Base-by-base conservation (phyloP, 2,888 invertebrate genomes). In the Diploptera punctata region DNA sequence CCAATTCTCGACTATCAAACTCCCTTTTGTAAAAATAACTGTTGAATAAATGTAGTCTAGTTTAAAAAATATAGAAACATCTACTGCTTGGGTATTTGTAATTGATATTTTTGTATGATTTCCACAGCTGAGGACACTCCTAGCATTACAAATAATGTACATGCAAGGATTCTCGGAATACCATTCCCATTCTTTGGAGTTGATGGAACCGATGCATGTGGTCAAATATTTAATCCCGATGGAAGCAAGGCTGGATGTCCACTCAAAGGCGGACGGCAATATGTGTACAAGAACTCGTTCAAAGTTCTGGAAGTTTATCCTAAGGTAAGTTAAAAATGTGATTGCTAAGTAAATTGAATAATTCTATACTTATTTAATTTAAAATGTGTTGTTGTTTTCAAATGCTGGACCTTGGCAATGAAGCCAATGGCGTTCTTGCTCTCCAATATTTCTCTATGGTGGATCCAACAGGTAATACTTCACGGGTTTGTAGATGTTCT, bases 111-210 rank as follows among this genome's bases (percentile, higher is more conserved):
- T 33, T 33, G 7, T 33, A 10, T 33, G 29, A 9, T 60, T 71
- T 75, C 84, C 85, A 54, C 84, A 89, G 87, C 86, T 0, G 80
- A 81, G 16, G 88, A 91, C 75, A 78, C 89, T n/a, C 70, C 79
- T 0, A 81, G 81, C 0, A 68, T 93, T 60, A 86, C 68, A 57
- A 91, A 90, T 73, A 80, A 83, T 9, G 93, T 94, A 5, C 82
- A 81, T 74, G 94, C 91, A 0, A 82, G 85, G 0, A 84, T 93
- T 19, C 79, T 87, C 1, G 89, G 89, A 0, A 79, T 93, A 0
- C 84, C 87, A 0, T 79, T 94, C 67, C 94, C 94, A 0, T 94
- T 93, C 80, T 79, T 92, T 10, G 94, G 94, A 9, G 92, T 93
- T 16, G 91, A 94, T 80, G 91, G 90, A 13, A 84, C 83, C 26